Conservation (phyloP, 2,888 invertebrate genomes). For the Hermaeophaga mercurialis region DNA sequence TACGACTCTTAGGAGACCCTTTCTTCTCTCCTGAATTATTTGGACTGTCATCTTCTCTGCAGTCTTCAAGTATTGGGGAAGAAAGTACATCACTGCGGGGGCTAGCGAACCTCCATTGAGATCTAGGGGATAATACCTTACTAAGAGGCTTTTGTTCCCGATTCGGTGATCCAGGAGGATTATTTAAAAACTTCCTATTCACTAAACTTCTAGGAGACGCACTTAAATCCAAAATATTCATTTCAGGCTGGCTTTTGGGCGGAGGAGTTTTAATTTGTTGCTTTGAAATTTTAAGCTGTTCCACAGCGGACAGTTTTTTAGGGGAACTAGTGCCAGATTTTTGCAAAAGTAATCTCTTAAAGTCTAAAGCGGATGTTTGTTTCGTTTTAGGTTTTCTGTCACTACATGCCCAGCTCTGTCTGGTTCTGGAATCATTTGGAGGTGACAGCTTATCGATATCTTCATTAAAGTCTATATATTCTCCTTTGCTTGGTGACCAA, state of each 20-base stretch:
- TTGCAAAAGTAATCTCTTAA: conserved; percentile 80
- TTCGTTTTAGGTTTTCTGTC: conserved; percentile 63
- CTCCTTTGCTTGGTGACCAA: conserved; percentile 65
- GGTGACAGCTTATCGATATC: conserved; percentile 54
- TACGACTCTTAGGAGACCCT: conserved; percentile 37
- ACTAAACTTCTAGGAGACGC: conserved; percentile 73
- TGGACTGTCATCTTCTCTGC: conserved; percentile 77
- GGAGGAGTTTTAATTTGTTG: conserved; percentile 57
- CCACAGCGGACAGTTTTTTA: conserved; percentile 76
- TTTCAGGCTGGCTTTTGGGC: conserved; percentile 49
- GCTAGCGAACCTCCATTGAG: conserved; percentile 74
- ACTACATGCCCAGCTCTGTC: conserved; percentile 63
- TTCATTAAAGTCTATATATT: conserved; percentile 52
- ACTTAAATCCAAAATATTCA: conserved; percentile 72
- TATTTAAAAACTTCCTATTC: conserved; percentile 62
- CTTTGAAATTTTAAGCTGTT: conserved; percentile 73
- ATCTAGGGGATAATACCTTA: conserved; percentile 72
- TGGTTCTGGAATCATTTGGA: conserved; percentile 52
- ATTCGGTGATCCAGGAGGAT: conserved; percentile 63
- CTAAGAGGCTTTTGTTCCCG: conserved; percentile 49
- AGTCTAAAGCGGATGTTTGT: conserved; percentile 82
- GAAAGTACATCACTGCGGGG: conserved; percentile 83
- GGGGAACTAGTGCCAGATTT: conserved; percentile 67
- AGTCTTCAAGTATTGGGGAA: conserved; percentile 84
- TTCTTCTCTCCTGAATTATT: conserved; percentile 65